Evolutionary conservation across 2,113 vertebrate species (phyloP), one percentile per base, ranked within the genome.

Genomic region (Epinephelus moara): DNA sequence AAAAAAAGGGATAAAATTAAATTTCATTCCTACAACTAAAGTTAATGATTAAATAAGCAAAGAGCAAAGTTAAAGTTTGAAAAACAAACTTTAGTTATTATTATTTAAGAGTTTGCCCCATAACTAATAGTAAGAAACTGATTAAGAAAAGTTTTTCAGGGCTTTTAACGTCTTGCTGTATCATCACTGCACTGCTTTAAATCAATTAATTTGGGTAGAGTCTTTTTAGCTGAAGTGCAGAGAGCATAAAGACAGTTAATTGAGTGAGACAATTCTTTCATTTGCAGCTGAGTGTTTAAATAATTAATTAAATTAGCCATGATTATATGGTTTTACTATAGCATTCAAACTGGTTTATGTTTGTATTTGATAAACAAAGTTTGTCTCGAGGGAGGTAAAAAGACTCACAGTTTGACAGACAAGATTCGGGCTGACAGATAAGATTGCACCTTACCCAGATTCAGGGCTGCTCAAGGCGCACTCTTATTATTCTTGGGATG

Each of bases 401-500:
- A 14, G 4, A 68, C n/a, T 23, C 15, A 8, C 7, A 27, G n/a
- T 67, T 64, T 47, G 77, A 53, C 73, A 57, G 88, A 90, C 8
- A 52, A 60, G 69, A 91, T 84, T 66, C 40, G 55, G 57, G 6
- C 63, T 86, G 89, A 84, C 78, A 74, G 84, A 84, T 70, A 56
- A 72, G 52, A 82, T 84, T 71, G 42, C 85, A 86, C 82, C 79
- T 81, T 70, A n/a, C n/a, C 33, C 61, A 60, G 66, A 87, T 78
- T 84, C 72, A 45, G 78, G 64, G 69, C 25, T 73, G 85, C 89
- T 92, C 49, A 69, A 77, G 84, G 87, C 90, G 12, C 4, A 4
- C 45, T 23, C 6, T 67, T 84, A 77, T 85, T 89, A 89, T 90
- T 91, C 78, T 80, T 82, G 59, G 63, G 59, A 85, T 71, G 81